phyloP scores from a whole-genome alignment of 1,140 invertebrate species.

The Ceratitis capitata region DNA sequence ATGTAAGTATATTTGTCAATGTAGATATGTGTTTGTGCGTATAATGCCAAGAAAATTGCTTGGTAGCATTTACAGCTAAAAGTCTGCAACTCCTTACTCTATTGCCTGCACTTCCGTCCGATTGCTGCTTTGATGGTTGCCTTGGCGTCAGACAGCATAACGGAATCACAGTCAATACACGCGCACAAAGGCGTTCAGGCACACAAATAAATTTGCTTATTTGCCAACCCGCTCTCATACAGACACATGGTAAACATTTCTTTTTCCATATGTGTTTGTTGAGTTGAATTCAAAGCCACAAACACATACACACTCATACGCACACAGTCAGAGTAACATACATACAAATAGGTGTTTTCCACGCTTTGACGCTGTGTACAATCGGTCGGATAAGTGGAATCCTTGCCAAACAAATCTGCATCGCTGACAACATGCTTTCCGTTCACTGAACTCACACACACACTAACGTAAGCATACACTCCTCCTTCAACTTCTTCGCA shows the following conservation, averaged over 20 bases:
- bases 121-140: slow-evolving; percentile 9
- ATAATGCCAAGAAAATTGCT: slow-evolving; percentile 26
- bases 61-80: not conserved
- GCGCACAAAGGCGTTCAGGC: not conserved
- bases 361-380: not conserved
- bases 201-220: not conserved
- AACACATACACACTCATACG: no score
- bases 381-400: not conserved
- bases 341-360: not conserved
- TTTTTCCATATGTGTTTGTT: no score
- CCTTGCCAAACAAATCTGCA: slow-evolving; percentile 35
- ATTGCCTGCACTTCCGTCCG: slow-evolving; percentile 3
- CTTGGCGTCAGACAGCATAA: not conserved
- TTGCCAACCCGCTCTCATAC: not conserved
- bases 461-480: not conserved
- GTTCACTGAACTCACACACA: not conserved
- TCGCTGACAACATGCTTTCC: slow-evolving; percentile 26
- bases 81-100: slow-evolving; percentile 4
- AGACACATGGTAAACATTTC: not conserved
- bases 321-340: no score
- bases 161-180: not conserved
- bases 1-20: not conserved
- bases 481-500: not conserved
- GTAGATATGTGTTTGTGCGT: not conserved
- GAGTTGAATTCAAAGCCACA: no score